Base-by-base conservation (phyloP, 2,113 vertebrate genomes). In the Salvelinus fontinalis region DNA sequence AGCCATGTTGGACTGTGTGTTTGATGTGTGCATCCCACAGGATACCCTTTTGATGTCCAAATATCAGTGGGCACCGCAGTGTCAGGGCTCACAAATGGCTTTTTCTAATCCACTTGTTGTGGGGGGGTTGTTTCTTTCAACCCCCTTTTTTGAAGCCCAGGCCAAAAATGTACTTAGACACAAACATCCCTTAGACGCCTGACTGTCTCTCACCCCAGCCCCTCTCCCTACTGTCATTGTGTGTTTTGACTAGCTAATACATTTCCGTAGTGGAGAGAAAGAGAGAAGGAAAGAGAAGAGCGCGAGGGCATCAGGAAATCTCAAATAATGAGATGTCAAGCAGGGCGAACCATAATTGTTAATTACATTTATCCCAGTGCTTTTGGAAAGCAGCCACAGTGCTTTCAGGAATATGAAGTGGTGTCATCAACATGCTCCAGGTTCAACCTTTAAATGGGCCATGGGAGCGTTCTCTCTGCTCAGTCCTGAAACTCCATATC, bases 241-340 rank as follows among this genome's bases (percentile, higher is more conserved):
- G 75, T 75, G 81, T 78, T 85, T 86, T 82, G 71, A 80, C 79
- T 82, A 81, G 26, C 78, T 75, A 70, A 85, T 84, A 81, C 74
- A 68, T 83, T 87, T 79, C 79, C 31, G 49, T 7, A 48, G 76
- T 31, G 26, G 79, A 75, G 74, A 75, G 73, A 78, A 69, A 75
- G 79, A 83, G 57, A 82, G 57, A 49, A 44, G 66, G 74, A 76
- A 78, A 75, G 76, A 80, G 89, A 74, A 74, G 75, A 78, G 89
- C 70, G 81, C 81, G 69, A 89, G 88, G 86, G 86, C 85, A 89
- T 85, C 85, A 86, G 83, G 81, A 88, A 88, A 84, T 81, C 87
- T 89, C 75, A 85, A 89, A 91, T 93, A 91, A 91, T 89, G 87
- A 89, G 86, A 92, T 90, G 89, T 93, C 88, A 87, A 88, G 83